Evolutionary conservation across 2,888 invertebrate species (phyloP).

Genomic region (Sinohyriopsis cumingii): DNA sequence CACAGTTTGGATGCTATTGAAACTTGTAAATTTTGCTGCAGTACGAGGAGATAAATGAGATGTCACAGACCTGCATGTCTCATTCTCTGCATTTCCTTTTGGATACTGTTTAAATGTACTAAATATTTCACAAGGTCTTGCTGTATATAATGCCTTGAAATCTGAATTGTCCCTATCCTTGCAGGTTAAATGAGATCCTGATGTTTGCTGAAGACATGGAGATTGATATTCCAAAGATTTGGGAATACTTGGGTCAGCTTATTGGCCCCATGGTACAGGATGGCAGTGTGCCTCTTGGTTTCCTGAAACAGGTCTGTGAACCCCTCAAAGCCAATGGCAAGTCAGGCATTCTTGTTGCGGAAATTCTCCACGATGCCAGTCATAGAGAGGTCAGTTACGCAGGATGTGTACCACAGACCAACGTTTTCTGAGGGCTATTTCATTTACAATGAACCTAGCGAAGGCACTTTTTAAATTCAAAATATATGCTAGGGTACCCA

Average conservation of each 20-base stretch:
- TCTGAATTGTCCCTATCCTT: slow-evolving; percentile 15
- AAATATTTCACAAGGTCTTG: too few species aligned
- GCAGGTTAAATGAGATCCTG: slow-evolving; percentile 79
- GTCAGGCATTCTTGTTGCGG: slow-evolving; percentile 75
- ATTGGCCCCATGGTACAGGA: slow-evolving; percentile 74
- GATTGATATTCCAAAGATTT: slow-evolving; percentile 89
- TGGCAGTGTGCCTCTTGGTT: slow-evolving; percentile 57
- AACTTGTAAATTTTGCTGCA: too few species aligned
- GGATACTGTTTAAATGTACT: too few species aligned
- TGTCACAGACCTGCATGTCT: too few species aligned
- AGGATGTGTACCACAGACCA: background rate
- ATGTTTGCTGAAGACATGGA: slow-evolving; percentile 81
- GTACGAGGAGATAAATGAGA: too few species aligned
- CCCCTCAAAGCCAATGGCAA: slow-evolving; percentile 58
- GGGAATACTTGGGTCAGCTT: slow-evolving; percentile 85
- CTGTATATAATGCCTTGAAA: background rate
- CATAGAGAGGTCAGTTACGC: slow-evolving; percentile 61
- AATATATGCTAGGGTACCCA: too few species aligned
- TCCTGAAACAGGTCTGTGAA: slow-evolving; percentile 62
- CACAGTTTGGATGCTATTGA: too few species aligned
- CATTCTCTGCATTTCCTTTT: too few species aligned
- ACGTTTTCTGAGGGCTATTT: too few species aligned
- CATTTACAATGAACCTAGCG: too few species aligned
- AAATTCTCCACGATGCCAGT: slow-evolving; percentile 74
- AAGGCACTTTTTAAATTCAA: too few species aligned